phyloP scores from a whole-genome alignment of 2,888 invertebrate genomes.

The Microctonus aethiopoides region DNA sequence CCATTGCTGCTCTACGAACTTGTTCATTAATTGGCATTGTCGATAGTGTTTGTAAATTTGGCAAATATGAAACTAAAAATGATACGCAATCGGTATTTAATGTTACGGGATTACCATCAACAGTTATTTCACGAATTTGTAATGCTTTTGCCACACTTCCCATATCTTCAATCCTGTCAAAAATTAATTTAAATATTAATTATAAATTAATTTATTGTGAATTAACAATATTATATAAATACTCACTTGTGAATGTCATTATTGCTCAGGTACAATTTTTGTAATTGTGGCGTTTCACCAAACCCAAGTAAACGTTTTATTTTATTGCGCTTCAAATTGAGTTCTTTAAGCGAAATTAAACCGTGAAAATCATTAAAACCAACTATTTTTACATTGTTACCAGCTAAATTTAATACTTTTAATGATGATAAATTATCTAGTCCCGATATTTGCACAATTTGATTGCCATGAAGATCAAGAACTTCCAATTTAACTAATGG shows the following conservation, averaged over 20 bases:
- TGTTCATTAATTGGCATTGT: slow-evolving; percentile 85
- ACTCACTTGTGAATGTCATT: slow-evolving; percentile 78
- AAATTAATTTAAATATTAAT: neutral
- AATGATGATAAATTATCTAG: slow-evolving; percentile 78
- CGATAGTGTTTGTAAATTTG: slow-evolving; percentile 78
- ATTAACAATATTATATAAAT: slow-evolving; percentile 13
- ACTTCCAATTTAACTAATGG: slow-evolving; percentile 84
- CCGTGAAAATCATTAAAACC: slow-evolving; percentile 83
- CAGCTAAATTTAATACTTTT: slow-evolving; percentile 92
- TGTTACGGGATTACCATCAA: slow-evolving; percentile 88
- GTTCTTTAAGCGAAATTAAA: slow-evolving; percentile 81
- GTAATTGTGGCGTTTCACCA: slow-evolving; percentile 78
- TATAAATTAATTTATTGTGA: slow-evolving; percentile 11
- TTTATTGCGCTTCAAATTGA: slow-evolving; percentile 89
- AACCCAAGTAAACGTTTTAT: slow-evolving; percentile 84
- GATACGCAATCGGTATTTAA: slow-evolving; percentile 84
- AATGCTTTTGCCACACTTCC: slow-evolving; percentile 82
- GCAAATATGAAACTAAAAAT: slow-evolving; percentile 83
- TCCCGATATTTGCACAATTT: slow-evolving; percentile 81
- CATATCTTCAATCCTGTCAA: slow-evolving; percentile 84
- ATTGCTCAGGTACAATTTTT: slow-evolving; percentile 85
- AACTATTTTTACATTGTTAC: slow-evolving; percentile 86
- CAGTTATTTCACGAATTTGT: slow-evolving; percentile 83
- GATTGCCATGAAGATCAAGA: slow-evolving; percentile 92
- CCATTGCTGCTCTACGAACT: slow-evolving; percentile 80